phyloP scores from a whole-genome alignment of 2,113 vertebrate genomes.

The Chionodraco myersi region DNA sequence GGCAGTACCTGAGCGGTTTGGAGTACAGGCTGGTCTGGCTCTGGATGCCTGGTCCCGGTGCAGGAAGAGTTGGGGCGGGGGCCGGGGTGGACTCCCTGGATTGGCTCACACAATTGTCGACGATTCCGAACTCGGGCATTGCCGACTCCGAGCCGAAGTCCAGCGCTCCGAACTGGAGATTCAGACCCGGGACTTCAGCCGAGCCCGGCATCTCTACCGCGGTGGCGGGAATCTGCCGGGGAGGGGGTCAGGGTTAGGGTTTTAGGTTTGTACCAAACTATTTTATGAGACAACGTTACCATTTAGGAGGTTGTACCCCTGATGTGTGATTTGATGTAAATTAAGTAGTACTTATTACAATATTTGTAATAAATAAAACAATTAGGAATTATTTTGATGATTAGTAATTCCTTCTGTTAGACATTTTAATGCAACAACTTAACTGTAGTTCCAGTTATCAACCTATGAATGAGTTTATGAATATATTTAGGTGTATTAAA shows the following conservation, averaged over 20 bases:
- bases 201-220: slow-evolving; percentile 98
- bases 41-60: slow-evolving; percentile 69
- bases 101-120: slow-evolving; percentile 80
- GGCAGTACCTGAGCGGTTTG: slow-evolving; percentile 88
- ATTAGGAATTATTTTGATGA: too few species aligned
- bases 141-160: slow-evolving; percentile 95
- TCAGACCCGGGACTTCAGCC: slow-evolving; percentile 91
- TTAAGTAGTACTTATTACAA: too few species aligned
- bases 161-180: slow-evolving; percentile 96
- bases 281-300: too few species aligned
- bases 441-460: too few species aligned
- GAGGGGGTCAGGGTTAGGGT: not conserved
- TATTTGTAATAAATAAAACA: too few species aligned
- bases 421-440: too few species aligned
- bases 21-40: slow-evolving; percentile 91
- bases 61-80: slow-evolving; percentile 36
- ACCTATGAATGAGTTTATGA: too few species aligned
- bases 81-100: slow-evolving; percentile 78
- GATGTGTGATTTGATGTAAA: too few species aligned
- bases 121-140: slow-evolving; percentile 88
- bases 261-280: not conserved
- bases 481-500: too few species aligned
- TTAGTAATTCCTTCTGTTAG: too few species aligned
- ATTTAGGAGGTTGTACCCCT: too few species aligned
- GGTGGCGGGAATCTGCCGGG: slow-evolving; percentile 90